phyloP scores from a whole-genome alignment of 2,113 vertebrate genomes.

The Drymodes brunneopygia region DNA sequence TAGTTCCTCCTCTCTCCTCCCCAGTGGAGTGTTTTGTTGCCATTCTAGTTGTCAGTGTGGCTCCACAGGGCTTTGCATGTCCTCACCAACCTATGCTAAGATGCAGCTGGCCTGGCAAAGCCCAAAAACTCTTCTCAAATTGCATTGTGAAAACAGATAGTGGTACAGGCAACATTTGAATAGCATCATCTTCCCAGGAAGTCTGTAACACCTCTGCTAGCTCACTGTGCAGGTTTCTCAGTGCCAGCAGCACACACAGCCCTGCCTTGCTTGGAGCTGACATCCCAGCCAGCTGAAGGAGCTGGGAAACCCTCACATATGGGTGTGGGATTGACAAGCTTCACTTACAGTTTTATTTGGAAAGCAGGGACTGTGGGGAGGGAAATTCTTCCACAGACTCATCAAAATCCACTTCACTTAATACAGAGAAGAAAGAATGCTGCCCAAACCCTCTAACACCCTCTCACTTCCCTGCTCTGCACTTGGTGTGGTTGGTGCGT shows the following conservation, averaged over 20 bases:
- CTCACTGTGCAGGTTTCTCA: neutral
- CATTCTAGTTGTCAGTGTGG: neutral
- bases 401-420: slow-evolving; percentile 37
- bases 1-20: neutral
- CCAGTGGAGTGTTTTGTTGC: neutral
- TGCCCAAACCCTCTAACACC: slow-evolving; percentile 11
- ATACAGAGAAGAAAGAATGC: neutral
- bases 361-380: neutral
- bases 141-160: neutral
- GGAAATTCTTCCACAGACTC: neutral
- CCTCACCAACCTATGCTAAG: neutral
- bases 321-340: neutral
- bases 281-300: neutral
- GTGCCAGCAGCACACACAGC: neutral
- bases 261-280: neutral
- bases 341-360: neutral
- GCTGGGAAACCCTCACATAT: neutral
- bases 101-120: neutral
- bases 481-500: neutral
- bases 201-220: neutral
- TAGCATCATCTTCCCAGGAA: neutral
- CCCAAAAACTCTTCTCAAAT: neutral
- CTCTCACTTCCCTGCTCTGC: slow-evolving; percentile 9
- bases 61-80: neutral
- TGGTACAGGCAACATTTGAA: neutral